These are phyloP conservation scores for Salarias fasciatus DNA, from an alignment of 2,797 vertebrate genomes.

Conservation along the genomic window DNA sequence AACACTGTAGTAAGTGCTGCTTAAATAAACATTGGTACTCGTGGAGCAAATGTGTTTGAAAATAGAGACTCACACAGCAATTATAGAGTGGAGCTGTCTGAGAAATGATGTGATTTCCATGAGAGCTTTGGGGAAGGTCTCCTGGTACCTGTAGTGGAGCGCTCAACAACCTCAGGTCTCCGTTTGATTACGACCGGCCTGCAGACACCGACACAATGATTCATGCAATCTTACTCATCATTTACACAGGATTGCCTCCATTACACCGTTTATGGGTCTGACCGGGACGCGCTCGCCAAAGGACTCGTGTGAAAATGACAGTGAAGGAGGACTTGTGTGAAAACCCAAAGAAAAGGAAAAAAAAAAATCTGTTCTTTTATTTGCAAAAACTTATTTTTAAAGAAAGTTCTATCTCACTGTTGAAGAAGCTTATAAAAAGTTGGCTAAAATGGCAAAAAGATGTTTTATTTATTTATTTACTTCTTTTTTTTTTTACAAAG, in stretches of 20 bases:
- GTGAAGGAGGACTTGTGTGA: background rate
- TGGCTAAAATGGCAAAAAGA: too few species aligned
- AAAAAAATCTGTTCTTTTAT: too few species aligned
- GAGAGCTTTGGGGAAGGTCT: constrained; percentile 21
- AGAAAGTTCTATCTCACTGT: too few species aligned
- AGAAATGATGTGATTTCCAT: constrained; percentile 41
- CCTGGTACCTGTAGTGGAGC: constrained; percentile 18
- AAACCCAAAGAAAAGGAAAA: too few species aligned
- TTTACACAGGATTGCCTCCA: constrained; percentile 52
- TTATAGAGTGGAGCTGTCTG: constrained; percentile 33
- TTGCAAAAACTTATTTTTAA: too few species aligned
- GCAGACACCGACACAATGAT: constrained; percentile 36
- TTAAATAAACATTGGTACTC: constrained; percentile 25
- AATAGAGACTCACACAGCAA: constrained; percentile 38
- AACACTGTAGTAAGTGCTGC: too few species aligned
- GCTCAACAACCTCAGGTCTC: constrained; percentile 29
- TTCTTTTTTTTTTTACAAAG: too few species aligned
- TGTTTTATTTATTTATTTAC: too few species aligned
- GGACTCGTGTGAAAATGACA: constrained; percentile 20
- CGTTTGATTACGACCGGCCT: constrained; percentile 49
- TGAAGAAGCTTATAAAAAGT: too few species aligned
- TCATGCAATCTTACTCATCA: constrained; percentile 54
- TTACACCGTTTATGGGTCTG: constrained; percentile 40
- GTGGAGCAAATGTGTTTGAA: constrained; percentile 16
- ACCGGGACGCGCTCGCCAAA: constrained; percentile 15